Conservation (phyloP, 2,113 vertebrate species). For the Poicephalus gulielmi region DNA sequence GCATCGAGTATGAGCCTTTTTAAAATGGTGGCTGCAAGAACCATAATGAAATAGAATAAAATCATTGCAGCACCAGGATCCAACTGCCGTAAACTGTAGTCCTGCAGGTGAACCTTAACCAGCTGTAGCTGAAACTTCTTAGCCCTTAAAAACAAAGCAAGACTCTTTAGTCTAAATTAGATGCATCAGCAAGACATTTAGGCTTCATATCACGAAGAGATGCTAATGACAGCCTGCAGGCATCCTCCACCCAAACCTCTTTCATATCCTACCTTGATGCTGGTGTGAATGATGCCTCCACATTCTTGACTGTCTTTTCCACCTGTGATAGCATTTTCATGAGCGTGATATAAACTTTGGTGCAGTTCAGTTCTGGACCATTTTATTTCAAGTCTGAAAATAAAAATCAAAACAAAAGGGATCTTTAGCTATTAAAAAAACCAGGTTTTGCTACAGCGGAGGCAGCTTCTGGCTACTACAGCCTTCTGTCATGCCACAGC, state of each 20-base stretch:
- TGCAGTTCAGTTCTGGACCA: conserved; percentile 73
- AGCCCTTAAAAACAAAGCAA: conserved; percentile 60
- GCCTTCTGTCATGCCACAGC: neutral
- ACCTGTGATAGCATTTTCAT: conserved; percentile 72
- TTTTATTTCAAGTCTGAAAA: conserved; percentile 71
- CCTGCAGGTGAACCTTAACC: conserved; percentile 77
- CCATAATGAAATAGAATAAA: neutral
- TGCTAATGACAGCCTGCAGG: neutral
- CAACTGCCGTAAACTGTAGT: conserved; percentile 72
- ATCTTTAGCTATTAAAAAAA: neutral
- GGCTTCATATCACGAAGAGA: neutral
- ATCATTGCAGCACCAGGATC: conserved; percentile 68
- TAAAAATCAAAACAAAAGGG: neutral
- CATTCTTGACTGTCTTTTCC: conserved; percentile 64
- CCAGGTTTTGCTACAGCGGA: neutral
- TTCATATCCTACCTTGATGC: conserved; percentile 64
- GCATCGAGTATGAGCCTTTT: neutral
- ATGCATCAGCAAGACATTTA: neutral
- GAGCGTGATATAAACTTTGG: conserved; percentile 62
- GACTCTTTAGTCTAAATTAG: neutral
- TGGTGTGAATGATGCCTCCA: conserved; percentile 73
- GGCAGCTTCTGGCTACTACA: neutral
- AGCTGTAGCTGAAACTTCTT: conserved; percentile 69
- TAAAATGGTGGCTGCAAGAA: neutral
- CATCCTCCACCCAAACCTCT: neutral